Evolutionary conservation across 2,113 vertebrate species (phyloP), one percentile per base, ranked within the genome.

Genomic region (Nyctereutes procyonoides): DNA sequence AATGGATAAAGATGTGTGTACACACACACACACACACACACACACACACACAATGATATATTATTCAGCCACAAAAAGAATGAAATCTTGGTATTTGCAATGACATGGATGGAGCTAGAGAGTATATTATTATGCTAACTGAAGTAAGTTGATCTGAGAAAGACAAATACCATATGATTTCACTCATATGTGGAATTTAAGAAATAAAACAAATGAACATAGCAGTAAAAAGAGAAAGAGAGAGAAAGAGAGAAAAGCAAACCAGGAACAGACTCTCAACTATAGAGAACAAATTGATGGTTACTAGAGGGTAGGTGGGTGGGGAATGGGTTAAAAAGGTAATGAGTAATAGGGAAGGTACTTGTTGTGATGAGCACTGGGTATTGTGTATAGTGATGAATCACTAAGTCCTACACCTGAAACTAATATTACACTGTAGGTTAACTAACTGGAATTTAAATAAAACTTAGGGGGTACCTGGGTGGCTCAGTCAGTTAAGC

Each of bases 11-110:
- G 24, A 48, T 76, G 24, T 48, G 9, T 43, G 43, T 43, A 43
- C 0, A 60, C 8, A 60, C 8, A 60, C 20, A 60, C 20, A 62
- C 9, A 26, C 2, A 56, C 1, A 26, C 2, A 56, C 1, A 56
- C 55, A 56, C 5, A 56, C 6, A 56, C 16, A 19, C 6, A 24
- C 26, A 26, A 2, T 4, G 15, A 6, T 6, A 56, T 26, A 74
- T 76, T 48, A 48, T 5, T 74, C 35, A 73, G 71, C 38, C 38
- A 28, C 38, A 15, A 28, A 76, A 74, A 28, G 32, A n/a, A 69
- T 69, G 15, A 16, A 69, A 19, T n/a, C 32, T 69, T 69, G 65
- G 32, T 32, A 69, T 69, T n/a, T 69, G 65, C 56, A 69, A 16
- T 32, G 16, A 17, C 65, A n/a, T 69, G 32, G 15, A 17, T 69